Percentiles rank a stretch among this genome's conserved stretches.
These are phyloP conservation scores for Falco concolor DNA, from an alignment of 2,797 vertebrate species.

Conservation along the genomic window DNA sequence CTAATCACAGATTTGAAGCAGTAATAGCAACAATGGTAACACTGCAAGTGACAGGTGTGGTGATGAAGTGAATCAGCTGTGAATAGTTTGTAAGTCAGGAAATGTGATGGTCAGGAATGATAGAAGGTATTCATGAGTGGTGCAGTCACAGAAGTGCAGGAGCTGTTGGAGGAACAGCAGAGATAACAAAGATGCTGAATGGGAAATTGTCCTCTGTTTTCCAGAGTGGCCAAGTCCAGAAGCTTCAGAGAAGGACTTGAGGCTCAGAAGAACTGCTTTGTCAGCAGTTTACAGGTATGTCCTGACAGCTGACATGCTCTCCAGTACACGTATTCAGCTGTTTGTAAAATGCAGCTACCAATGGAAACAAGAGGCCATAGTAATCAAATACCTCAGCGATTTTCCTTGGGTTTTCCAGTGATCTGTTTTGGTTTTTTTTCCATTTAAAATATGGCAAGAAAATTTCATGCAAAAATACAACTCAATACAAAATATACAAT, in stretches of 20 bases:
- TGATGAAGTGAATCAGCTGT: background rate
- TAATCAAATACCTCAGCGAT: background rate
- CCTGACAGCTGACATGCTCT: background rate
- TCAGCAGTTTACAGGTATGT: background rate
- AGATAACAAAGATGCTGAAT: background rate
- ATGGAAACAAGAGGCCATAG: accelerated
- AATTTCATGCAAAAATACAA: background rate
- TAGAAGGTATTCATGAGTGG: background rate
- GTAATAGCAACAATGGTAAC: background rate
- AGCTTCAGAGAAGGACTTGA: background rate
- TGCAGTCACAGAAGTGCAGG: background rate
- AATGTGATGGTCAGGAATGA: background rate
- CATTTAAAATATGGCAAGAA: background rate
- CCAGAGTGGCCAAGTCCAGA: background rate
- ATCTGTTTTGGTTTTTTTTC: background rate
- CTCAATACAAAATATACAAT: background rate
- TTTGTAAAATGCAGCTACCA: background rate
- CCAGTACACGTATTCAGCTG: background rate
- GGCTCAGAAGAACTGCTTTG: background rate
- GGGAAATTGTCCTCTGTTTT: background rate
- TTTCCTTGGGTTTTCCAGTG: background rate
- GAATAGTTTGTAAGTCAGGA: background rate
- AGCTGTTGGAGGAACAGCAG: background rate
- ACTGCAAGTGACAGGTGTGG: background rate
- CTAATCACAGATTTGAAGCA: background rate